Percentiles rank a stretch among this genome's conserved stretches.
Conservation (phyloP, 2,113 vertebrate genomes). For the Dascyllus trimaculatus region DNA sequence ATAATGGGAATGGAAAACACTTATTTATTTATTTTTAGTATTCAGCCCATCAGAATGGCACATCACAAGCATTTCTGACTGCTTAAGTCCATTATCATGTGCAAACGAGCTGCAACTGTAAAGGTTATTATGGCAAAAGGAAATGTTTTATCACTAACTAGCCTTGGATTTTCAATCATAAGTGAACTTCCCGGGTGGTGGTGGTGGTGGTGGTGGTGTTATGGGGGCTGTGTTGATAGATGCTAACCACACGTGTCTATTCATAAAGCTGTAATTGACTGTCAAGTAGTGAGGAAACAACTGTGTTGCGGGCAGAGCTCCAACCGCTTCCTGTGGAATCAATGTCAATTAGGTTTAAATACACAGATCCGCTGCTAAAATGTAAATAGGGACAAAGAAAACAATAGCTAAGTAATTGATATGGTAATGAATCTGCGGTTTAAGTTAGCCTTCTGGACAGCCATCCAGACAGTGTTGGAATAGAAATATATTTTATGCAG, state of each 20-base stretch:
- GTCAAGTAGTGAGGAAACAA: conserved; percentile 54
- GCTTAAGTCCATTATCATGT: conserved; percentile 30
- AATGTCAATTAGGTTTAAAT: conserved; percentile 61
- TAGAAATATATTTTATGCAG: conserved; percentile 30
- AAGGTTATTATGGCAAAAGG: conserved; percentile 36
- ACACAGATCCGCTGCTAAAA: conserved; percentile 31
- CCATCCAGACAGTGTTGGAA: neutral
- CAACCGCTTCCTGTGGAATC: conserved; percentile 42
- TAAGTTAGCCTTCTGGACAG: conserved; percentile 36
- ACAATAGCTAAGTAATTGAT: conserved; percentile 42
- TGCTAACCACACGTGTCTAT: conserved; percentile 53
- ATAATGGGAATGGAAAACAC: no score
- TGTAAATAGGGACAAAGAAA: conserved; percentile 53
- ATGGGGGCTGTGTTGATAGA: conserved; percentile 29
- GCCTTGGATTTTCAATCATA: conserved; percentile 50
- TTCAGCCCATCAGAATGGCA: conserved; percentile 14
- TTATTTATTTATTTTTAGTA: no score
- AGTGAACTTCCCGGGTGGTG: conserved; percentile 47
- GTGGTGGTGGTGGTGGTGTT: conserved; percentile 3
- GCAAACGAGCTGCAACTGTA: conserved; percentile 46
- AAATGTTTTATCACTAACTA: conserved; percentile 34
- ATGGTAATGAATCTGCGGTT: conserved; percentile 41
- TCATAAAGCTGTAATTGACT: conserved; percentile 70
- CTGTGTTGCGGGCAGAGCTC: conserved; percentile 37
- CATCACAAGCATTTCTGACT: conserved; percentile 43